A percentile compares a stretch with the other conserved stretches of the same genome.
Conservation (phyloP, 2,888 invertebrate species). For the Dicranocentrus wangi region DNA sequence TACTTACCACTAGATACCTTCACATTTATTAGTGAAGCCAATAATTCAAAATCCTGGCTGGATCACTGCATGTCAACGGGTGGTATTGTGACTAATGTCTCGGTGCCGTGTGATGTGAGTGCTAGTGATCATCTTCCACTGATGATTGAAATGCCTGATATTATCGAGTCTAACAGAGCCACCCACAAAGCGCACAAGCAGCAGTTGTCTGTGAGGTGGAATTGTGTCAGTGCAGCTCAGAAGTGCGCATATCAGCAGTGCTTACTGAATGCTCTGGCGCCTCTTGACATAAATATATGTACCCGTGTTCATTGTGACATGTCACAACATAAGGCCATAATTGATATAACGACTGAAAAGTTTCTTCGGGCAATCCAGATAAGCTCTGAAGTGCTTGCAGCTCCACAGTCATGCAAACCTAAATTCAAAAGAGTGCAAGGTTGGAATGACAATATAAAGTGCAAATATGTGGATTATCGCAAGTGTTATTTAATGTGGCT, state of each 20-base stretch:
- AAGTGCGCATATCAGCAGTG: too few relatives aligned
- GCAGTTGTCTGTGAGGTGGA: too few relatives aligned
- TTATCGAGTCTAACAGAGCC: background rate
- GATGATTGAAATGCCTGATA: background rate
- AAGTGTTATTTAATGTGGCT: background rate
- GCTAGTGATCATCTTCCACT: slow-evolving; percentile 35
- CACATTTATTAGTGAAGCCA: background rate
- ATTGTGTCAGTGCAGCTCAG: too few relatives aligned
- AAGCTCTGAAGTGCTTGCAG: background rate
- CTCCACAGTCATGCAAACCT: background rate
- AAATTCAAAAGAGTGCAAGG: background rate
- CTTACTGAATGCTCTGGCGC: too few relatives aligned
- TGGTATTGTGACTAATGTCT: background rate
- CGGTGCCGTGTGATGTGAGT: background rate
- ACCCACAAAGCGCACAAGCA: background rate
- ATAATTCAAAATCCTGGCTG: background rate
- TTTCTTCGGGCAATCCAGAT: background rate
- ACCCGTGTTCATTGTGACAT: background rate
- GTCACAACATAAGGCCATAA: background rate
- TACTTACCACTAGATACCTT: background rate
- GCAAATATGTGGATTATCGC: background rate
- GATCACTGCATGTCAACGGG: slow-evolving; percentile 19
- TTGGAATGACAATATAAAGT: background rate
- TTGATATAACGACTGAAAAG: background rate
- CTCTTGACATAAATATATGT: too few relatives aligned